Conservation (phyloP, 2,888 invertebrate species). For the Drosophila phalerata region DNA sequence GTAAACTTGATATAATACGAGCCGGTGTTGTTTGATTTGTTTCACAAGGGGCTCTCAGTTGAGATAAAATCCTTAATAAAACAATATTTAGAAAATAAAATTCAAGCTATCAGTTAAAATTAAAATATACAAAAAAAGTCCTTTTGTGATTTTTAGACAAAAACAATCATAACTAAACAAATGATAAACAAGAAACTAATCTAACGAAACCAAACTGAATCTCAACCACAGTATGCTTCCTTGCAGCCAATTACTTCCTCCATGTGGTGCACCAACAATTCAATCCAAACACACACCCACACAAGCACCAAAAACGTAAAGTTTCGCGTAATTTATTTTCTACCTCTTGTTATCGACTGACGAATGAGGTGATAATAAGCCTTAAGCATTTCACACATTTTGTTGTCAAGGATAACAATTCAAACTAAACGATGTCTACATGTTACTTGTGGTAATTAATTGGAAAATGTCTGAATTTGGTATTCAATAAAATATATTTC, state of each 20-base stretch:
- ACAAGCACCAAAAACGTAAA: neutral
- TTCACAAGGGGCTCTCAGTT: neutral
- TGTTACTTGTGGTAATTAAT: slow-evolving; percentile 13
- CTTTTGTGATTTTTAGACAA: no score
- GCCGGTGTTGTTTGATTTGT: neutral
- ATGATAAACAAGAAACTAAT: neutral
- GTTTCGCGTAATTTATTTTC: slow-evolving; percentile 26
- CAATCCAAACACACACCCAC: neutral
- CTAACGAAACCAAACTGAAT: neutral
- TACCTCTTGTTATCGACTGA: slow-evolving; percentile 18
- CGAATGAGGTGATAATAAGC: slow-evolving; percentile 30
- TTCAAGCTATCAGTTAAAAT: no score
- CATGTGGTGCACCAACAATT: slow-evolving; percentile 7
- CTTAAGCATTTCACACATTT: slow-evolving; percentile 6
- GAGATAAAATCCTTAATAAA: neutral
- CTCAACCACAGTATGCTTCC: neutral
- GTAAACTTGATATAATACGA: neutral
- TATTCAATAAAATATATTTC: neutral
- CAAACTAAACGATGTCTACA: neutral
- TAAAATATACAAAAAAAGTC: no score
- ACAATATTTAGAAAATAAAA: no score
- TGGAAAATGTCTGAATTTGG: neutral
- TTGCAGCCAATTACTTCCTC: slow-evolving; percentile 13
- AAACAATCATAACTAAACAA: no score
- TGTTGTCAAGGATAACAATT: slow-evolving; percentile 6